Evolutionary conservation across 2,113 vertebrate genomes (phyloP), one percentile per base, ranked within the genome.

Genomic region (Seriola rivoliana): DNA sequence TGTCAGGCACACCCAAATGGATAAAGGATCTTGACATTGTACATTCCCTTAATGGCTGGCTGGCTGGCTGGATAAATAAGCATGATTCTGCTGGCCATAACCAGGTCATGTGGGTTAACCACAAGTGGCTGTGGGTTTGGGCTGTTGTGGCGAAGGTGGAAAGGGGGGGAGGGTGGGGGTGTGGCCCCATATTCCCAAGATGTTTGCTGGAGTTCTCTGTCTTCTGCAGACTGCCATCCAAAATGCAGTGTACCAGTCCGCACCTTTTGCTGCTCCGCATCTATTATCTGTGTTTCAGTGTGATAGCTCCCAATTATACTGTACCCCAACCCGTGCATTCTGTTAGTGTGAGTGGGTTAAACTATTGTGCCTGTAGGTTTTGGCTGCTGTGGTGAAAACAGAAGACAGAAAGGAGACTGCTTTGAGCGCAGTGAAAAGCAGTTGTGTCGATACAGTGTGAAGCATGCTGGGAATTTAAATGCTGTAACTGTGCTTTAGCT

Each of bases 71-170:
- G 63, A 80, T 80, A 80, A 81, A 91, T 82, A 81, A 75, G 66
- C 74, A 77, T 91, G 84, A 87, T 85, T 88, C 54, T 71, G 40
- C 40, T 67, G 85, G 70, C 80, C 71, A 72, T 87, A 90, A 86
- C 75, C 89, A 87, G 90, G 90, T 82, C 85, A 75, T 79, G 76
- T 75, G 77, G 92, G 89, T 91, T 88, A 87, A 92, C 92, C 93
- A 89, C 90, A 91, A 91, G 91, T 93, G 77, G 59, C 85, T 85
- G 85, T 88, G 81, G 90, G 79, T 89, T 70, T 63, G 68, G 79
- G 75, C 52, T 87, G 90, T 85, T 88, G 85, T 89, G 82, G 81
- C 89, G 80, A 84, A 90, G 82, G 87, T 89, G 79, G 83, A 73
- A 74, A 55, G 58, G 38, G 58, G 29, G 23, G 23, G 54, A 25